These are phyloP conservation scores for Nemurella pictetii DNA, from an alignment of 2,888 invertebrate genomes.

Conservation along the genomic window DNA sequence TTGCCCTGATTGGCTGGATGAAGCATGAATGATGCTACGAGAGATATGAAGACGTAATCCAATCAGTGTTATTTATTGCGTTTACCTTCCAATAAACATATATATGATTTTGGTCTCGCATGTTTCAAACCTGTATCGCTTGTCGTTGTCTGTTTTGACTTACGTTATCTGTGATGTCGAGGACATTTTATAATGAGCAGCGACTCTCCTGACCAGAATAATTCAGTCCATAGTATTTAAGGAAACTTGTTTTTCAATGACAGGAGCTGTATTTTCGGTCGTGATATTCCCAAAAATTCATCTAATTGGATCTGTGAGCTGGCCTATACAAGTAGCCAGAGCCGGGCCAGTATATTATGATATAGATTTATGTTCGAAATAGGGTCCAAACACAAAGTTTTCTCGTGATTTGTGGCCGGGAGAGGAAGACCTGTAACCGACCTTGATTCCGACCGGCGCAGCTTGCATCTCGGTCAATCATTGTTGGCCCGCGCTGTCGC, in stretches of 20 bases:
- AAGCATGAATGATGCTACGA: constrained; percentile 33
- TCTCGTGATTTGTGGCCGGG: constrained; percentile 34
- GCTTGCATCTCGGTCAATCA: constrained; percentile 14
- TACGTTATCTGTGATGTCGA: constrained; percentile 35
- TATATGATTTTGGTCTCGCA: constrained; percentile 34
- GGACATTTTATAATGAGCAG: constrained; percentile 36
- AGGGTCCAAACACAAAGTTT: constrained; percentile 31
- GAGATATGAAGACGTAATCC: constrained; percentile 36
- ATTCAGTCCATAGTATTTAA: constrained; percentile 35
- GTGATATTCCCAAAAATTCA: constrained; percentile 36
- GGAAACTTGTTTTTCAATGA: constrained; percentile 38
- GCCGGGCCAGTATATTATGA: constrained; percentile 25
- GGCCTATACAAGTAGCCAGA: constrained; percentile 22
- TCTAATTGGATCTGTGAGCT: constrained; percentile 38
- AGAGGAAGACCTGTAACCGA: neutral
- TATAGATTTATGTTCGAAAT: constrained; percentile 37
- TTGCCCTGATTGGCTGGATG: constrained; percentile 20
- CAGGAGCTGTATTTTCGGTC: constrained; percentile 36
- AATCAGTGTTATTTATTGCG: constrained; percentile 37
- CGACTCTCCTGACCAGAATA: constrained; percentile 36
- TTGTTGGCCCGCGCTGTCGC: neutral
- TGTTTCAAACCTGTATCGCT: constrained; percentile 28
- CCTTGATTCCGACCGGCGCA: constrained; percentile 17
- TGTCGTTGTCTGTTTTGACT: constrained; percentile 27
- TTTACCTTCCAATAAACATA: constrained; percentile 35